These are phyloP conservation scores for Acropora tenuis DNA, from an alignment of 64 coral and sea anemone genomes.

Conservation along the genomic window DNA sequence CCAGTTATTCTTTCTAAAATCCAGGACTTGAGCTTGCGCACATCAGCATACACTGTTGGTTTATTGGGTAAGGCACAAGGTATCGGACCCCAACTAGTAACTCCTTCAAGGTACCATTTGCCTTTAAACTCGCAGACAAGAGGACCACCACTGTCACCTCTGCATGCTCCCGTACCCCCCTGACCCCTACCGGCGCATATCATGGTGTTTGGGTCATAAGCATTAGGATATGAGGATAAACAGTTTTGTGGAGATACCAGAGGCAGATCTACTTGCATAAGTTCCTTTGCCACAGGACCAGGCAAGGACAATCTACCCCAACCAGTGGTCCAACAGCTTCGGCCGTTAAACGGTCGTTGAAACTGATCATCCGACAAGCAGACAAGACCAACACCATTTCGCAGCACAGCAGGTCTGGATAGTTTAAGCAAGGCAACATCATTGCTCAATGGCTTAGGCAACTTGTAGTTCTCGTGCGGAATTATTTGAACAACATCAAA, in stretches of 20 bases:
- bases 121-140: slow-evolving; percentile 37
- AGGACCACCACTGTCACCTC: slow-evolving; percentile 49
- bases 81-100: slow-evolving; percentile 4
- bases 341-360: neutral
- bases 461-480: neutral
- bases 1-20: slow-evolving; percentile 3
- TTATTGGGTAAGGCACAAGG: slow-evolving; percentile 2
- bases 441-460: neutral
- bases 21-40: slow-evolving; percentile 6
- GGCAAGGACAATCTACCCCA: slow-evolving; percentile 36
- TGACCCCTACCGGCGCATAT: neutral
- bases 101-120: slow-evolving; percentile 43
- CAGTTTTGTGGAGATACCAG: slow-evolving; percentile 28
- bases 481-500: slow-evolving; percentile 4
- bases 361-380: neutral
- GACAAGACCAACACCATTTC: neutral
- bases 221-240: slow-evolving; percentile 1
- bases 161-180: slow-evolving; percentile 6
- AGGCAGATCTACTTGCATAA: slow-evolving; percentile 58
- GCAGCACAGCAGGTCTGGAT: neutral
- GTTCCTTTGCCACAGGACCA: slow-evolving; percentile 18
- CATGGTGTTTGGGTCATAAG: neutral
- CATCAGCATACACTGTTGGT: slow-evolving; percentile 30
- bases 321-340: slow-evolving; percentile 38
- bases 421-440: neutral